These are phyloP conservation scores for Leptinotarsa texana DNA, from an alignment of 1,140 invertebrate genomes.

Conservation along the genomic window DNA sequence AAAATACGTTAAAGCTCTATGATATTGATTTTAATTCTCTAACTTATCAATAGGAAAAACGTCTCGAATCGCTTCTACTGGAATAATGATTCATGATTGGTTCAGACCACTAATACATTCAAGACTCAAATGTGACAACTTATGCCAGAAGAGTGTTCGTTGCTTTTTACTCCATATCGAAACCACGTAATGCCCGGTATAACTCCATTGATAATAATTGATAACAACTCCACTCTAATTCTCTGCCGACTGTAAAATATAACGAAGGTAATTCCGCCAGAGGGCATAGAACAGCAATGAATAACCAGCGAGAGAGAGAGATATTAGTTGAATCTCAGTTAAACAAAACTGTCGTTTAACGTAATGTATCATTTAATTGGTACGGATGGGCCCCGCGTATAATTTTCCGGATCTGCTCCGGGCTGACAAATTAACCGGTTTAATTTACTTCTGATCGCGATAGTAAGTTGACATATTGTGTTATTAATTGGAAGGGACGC, in stretches of 20 bases:
- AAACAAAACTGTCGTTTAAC: constrained; percentile 22
- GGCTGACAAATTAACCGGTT: constrained; percentile 49
- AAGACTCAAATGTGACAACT: too few species aligned
- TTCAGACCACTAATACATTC: too few species aligned
- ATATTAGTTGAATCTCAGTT: constrained; percentile 20
- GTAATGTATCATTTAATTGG: constrained; percentile 44
- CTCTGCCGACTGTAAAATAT: neutral
- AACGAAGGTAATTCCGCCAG: neutral
- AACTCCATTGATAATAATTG: too few species aligned
- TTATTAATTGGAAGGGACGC: constrained; percentile 36
- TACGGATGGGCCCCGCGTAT: constrained; percentile 31
- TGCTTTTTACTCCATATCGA: too few species aligned
- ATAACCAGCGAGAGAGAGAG: neutral
- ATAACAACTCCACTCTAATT: too few species aligned
- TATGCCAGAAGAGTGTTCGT: too few species aligned
- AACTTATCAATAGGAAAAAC: too few species aligned
- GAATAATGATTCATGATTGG: too few species aligned
- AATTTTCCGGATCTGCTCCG: constrained; percentile 40
- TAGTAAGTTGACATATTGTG: constrained; percentile 41
- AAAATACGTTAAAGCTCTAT: too few species aligned
- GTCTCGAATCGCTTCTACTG: too few species aligned
- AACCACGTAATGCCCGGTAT: too few species aligned
- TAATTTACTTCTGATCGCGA: constrained; percentile 50
- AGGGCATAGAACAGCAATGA: neutral
- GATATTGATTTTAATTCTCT: too few species aligned